A percentile compares a stretch with the other conserved stretches of the same genome.
phyloP scores from a whole-genome alignment of 1,140 invertebrate genomes.

The Neuroterus valhalla region DNA sequence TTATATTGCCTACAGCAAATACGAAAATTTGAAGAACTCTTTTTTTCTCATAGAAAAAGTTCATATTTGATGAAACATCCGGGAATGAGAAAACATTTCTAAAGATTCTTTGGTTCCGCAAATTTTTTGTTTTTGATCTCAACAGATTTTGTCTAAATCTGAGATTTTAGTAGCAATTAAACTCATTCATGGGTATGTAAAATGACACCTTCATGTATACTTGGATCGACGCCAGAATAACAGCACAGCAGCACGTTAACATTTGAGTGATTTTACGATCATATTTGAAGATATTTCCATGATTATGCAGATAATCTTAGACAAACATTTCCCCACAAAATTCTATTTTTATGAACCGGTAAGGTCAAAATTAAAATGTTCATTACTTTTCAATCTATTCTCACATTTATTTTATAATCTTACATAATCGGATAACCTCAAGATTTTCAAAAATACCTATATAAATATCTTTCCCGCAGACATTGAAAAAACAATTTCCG shows the following conservation, averaged over 20 bases:
- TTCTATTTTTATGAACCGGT: background rate
- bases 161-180: background rate
- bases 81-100: background rate
- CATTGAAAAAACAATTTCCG: background rate
- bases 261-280: background rate
- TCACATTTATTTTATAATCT: too few species aligned
- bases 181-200: background rate
- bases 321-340: background rate
- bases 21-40: too few species aligned
- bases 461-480: background rate
- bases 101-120: background rate
- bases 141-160: background rate
- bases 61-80: background rate
- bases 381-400: too few species aligned
- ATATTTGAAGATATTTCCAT: background rate
- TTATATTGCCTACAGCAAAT: too few species aligned
- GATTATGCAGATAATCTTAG: background rate
- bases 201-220: slow-evolving; percentile 5
- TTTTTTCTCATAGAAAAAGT: too few species aligned
- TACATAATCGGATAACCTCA: too few species aligned
- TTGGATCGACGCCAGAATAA: background rate
- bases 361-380: too few species aligned
- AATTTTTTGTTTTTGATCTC: background rate
- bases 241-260: background rate
- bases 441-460: background rate